Conservation (phyloP, 2,113 vertebrate species). For the Leuciscus idus region DNA sequence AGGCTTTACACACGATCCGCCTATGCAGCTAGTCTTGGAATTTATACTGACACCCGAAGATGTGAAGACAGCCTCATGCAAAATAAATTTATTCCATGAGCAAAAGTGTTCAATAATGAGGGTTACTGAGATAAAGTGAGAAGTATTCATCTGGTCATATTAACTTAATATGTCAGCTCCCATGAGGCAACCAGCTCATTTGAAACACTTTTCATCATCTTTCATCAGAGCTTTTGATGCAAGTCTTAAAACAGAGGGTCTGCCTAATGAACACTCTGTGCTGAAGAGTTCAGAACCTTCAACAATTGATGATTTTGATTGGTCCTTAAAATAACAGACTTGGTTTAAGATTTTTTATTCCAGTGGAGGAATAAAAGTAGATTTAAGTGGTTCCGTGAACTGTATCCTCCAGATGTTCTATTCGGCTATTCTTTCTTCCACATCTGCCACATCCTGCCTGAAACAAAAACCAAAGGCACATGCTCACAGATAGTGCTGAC, state of each 20-base stretch:
- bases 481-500: not conserved
- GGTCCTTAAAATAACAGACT: not conserved
- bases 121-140: not conserved
- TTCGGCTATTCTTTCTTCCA: not conserved
- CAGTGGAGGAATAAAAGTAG: not conserved
- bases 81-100: not conserved
- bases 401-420: conserved; percentile 12
- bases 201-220: not conserved
- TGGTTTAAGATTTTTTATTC: not conserved
- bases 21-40: too few species aligned
- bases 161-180: not conserved
- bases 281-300: not conserved
- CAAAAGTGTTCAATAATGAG: not conserved
- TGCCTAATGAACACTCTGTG: not conserved
- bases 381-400: not conserved
- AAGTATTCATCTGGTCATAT: not conserved
- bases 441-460: not conserved
- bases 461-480: not conserved
- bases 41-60: too few species aligned
- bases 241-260: not conserved
- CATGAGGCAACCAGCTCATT: not conserved
- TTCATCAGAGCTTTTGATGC: not conserved
- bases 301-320: not conserved
- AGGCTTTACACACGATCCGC: too few species aligned
- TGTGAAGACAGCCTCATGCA: too few species aligned